Base-by-base conservation (phyloP, 53 echinoderm and acorn worm genomes). In the Echinarachnius parma region DNA sequence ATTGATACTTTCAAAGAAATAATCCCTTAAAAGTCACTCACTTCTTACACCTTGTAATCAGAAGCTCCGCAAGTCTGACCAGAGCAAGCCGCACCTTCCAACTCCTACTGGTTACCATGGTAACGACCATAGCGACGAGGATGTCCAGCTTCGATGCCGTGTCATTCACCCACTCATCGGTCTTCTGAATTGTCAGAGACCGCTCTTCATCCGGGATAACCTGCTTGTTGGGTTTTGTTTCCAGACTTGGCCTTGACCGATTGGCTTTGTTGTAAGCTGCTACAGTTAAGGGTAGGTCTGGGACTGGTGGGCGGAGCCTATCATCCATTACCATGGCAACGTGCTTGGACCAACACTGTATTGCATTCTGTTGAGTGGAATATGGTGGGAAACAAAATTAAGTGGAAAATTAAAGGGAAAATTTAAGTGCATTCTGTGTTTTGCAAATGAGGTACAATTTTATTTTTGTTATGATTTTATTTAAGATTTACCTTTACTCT, bases 291-390 rank as follows among this genome's bases (percentile, higher is more conserved):
- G n/a, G n/a, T n/a, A n/a, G n/a, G n/a, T n/a, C n/a, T n/a, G n/a
- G n/a, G n/a, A 67, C 59, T 42, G 18, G 61, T 50, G 31, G 50
- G 30, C 21, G 64, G 74, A 68, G 36, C 30, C 16, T 54, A 65
- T 89, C 86, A 72, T 69, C 78, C 93, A 93, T 93, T 48, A 93
- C 82, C 89, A 82, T 80, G 76, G 93, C 28, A 32, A 93, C 86
- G 10, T 78, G 59, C 48, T 83, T 83, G 22, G 80, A 58, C 93
- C 93, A 93, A 24, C 83, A 71, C 30, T 72, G 39, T 34, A 72
- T 56, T 19, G 61, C 76, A 76, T 25, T 61, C 76, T 76, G 47
- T 32, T 5, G 13, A n/a, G n/a, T n/a, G n/a, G n/a, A n/a, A n/a
- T n/a, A n/a, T n/a, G n/a, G n/a, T n/a, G n/a, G n/a, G n/a, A n/a